Evolutionary conservation across 2,888 invertebrate species (phyloP).

Genomic region (Drosophila multiciliata): DNA sequence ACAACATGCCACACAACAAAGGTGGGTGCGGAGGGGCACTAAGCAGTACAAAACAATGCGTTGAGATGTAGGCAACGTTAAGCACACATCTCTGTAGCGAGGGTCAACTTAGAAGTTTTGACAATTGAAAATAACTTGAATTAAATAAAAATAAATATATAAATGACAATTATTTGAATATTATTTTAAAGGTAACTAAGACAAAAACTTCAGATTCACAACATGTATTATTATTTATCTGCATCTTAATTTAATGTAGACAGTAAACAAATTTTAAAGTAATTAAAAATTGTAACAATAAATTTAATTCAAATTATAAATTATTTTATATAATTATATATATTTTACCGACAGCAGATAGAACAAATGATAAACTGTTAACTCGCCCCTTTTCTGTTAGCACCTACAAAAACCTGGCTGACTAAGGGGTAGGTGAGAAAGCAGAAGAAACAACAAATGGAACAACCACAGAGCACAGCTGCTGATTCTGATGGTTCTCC

Average conservation of each 20-base stretch:
- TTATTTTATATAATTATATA: background rate
- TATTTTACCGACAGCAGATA: background rate
- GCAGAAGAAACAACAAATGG: conserved; percentile 61
- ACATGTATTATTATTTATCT: background rate
- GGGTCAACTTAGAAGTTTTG: conserved; percentile 26
- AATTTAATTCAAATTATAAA: background rate
- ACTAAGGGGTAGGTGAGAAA: conserved; percentile 31
- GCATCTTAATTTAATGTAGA: background rate
- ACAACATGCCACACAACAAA: conserved; percentile 1
- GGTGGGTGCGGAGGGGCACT: background rate
- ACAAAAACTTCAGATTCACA: background rate
- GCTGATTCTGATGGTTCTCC: conserved; percentile 28
- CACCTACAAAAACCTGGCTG: conserved; percentile 32
- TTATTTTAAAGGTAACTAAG: background rate
- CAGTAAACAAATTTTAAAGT: background rate
- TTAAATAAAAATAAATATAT: background rate
- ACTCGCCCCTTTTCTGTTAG: conserved; percentile 35
- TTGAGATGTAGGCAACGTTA: conserved; percentile 18
- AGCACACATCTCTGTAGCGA: conserved; percentile 15
- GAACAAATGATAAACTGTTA: conserved; percentile 6
- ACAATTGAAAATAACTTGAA: background rate
- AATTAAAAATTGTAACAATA: background rate
- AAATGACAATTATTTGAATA: background rate
- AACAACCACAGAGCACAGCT: conserved; percentile 51
- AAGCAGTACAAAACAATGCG: conserved; percentile 7